A percentile compares a stretch with the other conserved stretches of the same genome.
Evolutionary conservation across 2,888 invertebrate species (phyloP).

Genomic region (Tanytarsus gracilentus): DNA sequence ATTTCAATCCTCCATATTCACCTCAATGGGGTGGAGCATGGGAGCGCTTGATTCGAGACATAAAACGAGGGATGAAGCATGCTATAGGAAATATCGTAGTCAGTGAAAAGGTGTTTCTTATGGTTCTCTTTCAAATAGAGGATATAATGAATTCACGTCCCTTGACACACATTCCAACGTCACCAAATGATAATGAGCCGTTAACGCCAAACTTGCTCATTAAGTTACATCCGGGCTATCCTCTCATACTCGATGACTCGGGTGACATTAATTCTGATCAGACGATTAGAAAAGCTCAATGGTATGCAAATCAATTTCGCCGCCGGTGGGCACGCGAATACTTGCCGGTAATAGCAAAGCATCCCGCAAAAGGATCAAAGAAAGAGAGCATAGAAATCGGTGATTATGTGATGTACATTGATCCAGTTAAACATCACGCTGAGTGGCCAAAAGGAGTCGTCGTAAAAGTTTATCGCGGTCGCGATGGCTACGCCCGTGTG

Average conservation of each 20-base stretch:
- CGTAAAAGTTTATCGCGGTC: neutral
- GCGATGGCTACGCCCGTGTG: neutral
- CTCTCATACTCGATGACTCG: neutral
- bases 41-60: slow-evolving; percentile 30
- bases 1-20: slow-evolving; percentile 31
- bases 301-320: neutral
- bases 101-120: neutral
- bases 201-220: slow-evolving; percentile 15
- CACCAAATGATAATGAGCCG: slow-evolving; percentile 1
- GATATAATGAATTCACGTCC: neutral
- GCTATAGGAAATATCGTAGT: neutral
- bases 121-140: neutral
- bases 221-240: neutral
- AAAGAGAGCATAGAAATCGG: neutral
- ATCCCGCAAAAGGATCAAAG: neutral
- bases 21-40: slow-evolving; percentile 31
- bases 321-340: neutral
- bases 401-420: neutral
- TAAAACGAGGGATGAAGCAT: slow-evolving; percentile 8
- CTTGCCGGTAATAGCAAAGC: neutral
- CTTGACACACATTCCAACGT: neutral
- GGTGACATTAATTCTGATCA: neutral
- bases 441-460: neutral
- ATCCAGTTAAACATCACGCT: neutral
- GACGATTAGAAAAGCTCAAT: neutral